Base-by-base conservation (phyloP, 1,140 invertebrate genomes). In the Formica selysi region DNA sequence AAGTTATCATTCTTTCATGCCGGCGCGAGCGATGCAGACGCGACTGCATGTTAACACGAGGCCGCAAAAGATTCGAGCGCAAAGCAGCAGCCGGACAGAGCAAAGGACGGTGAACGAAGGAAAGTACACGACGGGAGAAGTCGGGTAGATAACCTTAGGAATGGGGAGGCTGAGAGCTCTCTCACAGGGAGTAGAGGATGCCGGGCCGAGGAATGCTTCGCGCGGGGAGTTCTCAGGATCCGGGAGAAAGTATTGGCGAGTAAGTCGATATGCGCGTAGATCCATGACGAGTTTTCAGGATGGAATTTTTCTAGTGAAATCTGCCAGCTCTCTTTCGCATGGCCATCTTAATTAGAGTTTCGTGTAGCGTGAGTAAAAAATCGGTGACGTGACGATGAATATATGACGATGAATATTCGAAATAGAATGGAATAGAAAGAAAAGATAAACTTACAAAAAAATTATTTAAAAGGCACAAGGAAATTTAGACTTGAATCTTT, bases 201-300 rank as follows among this genome's bases (percentile, higher is more conserved):
- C 38, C 76, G 54, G 61, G 38, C n/a, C 38, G 70, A 76, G 74
- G 86, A 89, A 78, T 86, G 85, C 19, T 65, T 86, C 79, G 67
- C 48, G 51, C 79, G 76, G 61, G 44, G 65, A 64, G 62, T 78
- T 68, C 32, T 74, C 36, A 85, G 85, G 74, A 88, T 90, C 86
- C 91, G 86, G 89, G 90, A 91, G 91, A 92, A 91, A 91, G 90
- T 89, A 88, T 85, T 54, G 67, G 57, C 76, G 70, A 79, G 29
- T 67, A 51, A 62, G 54, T 70, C 64, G 70, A 88, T 61, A 61
- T 7, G 86, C 61, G 36, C 71, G 44, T 76, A 68, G 32, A 87
- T 86, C 51, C n/a, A 68, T 54, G 70, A 32, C 65, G n/a, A 41
- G 48, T 85, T 78, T 85, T 65, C 73, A 67, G 48, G 26, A 38